These are phyloP conservation scores for Gallinago undulata DNA, from an alignment of 2,113 vertebrate species.

Conservation along the genomic window DNA sequence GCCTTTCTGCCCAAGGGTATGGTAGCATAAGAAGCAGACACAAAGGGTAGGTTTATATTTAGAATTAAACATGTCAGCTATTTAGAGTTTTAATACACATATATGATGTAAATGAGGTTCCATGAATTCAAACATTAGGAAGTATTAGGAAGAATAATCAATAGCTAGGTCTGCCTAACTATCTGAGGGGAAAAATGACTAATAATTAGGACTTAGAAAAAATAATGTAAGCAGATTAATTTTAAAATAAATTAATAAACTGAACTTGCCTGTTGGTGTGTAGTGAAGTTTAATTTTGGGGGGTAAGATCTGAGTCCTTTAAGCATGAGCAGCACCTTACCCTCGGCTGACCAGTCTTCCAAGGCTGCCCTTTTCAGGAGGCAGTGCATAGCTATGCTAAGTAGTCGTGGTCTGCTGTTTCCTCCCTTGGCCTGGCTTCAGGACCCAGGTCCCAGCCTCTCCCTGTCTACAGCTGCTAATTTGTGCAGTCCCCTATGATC, in stretches of 20 bases:
- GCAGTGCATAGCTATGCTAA: background rate
- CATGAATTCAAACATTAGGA: background rate
- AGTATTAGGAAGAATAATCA: background rate
- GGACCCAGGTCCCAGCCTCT: background rate
- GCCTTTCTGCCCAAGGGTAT: background rate
- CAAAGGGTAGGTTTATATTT: background rate
- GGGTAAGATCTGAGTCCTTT: background rate
- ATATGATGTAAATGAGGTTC: background rate
- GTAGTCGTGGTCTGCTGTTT: background rate
- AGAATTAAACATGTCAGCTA: background rate
- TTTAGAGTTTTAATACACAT: background rate
- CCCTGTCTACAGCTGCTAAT: background rate
- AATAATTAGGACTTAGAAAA: background rate
- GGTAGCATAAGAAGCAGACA: background rate
- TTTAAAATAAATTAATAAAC: background rate
- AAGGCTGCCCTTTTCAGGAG: background rate
- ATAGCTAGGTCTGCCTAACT: background rate
- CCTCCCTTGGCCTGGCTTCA: background rate
- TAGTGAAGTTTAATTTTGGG: background rate
- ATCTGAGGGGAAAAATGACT: background rate
- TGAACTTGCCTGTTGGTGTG: background rate
- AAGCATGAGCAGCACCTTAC: background rate
- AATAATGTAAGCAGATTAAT: background rate
- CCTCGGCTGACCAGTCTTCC: fast-evolving
- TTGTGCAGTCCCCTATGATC: background rate